Evolutionary conservation across 2,113 vertebrate genomes (phyloP).

Genomic region (Todiramphus saurophagus): DNA sequence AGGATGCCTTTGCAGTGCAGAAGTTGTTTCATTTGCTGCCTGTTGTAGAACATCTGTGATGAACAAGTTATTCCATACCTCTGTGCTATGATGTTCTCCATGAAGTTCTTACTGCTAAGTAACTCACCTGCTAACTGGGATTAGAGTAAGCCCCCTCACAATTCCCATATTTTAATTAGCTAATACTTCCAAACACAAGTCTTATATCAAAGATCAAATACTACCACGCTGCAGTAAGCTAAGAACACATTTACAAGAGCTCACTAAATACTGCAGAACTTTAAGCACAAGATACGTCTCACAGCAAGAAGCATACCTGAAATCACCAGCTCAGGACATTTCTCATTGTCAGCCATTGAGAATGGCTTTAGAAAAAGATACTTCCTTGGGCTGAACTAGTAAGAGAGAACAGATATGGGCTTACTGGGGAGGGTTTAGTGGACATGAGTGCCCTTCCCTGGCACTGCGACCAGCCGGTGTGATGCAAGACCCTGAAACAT

Average conservation of each 20-base stretch:
- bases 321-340: neutral
- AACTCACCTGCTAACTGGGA: neutral
- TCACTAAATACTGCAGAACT: neutral
- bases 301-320: neutral
- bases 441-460: neutral
- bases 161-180: neutral
- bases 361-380: neutral
- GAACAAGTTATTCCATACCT: neutral
- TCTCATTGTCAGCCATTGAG: neutral
- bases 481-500: neutral
- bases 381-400: neutral
- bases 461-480: fast-evolving
- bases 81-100: neutral
- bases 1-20: neutral
- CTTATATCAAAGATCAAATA: neutral
- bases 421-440: neutral
- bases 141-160: neutral
- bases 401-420: neutral
- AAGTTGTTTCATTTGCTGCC: neutral
- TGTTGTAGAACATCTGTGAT: neutral
- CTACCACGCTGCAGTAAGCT: neutral
- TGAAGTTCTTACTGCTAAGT: neutral
- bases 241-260: neutral
- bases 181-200: conserved; percentile 3
- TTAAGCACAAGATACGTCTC: neutral